Base-by-base conservation (phyloP, 2,888 invertebrate species). In the Xiphydria camelus region DNA sequence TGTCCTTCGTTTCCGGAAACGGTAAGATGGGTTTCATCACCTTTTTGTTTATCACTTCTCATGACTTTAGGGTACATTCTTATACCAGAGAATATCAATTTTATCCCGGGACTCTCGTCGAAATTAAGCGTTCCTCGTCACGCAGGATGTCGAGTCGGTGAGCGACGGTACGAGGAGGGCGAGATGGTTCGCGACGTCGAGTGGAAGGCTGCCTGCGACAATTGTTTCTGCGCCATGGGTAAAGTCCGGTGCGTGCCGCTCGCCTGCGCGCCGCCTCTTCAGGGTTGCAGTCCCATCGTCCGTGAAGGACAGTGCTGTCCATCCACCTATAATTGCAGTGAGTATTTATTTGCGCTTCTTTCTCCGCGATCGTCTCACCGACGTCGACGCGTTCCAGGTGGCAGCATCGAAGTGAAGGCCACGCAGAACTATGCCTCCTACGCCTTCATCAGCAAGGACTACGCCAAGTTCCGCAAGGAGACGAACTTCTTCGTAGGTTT, bases 271-370 rank as follows among this genome's bases (percentile, higher is more conserved):
- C 87, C 88, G 1, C 82, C 88, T 0, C 78, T 89, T 45, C 82
- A 84, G 52, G 89, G 88, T 37, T 93, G 92, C 73, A 79, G 78
- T 36, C 91, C 92, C 0, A 82, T 91, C 37, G 82, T 89, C 40
- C 84, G 84, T 37, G 79, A 82, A 25, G 90, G 89, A 1, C 87
- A 90, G 66, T 92, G 92, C 74, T 92, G 92, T 67, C 89, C 92
- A 7, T 86, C 88, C 37, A 88, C 88, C 67, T 92, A 91, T 73
- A 85, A 87, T 62, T 92, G 91, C 68, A 84, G 87, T 81, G 79
- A 82, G 81, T 82, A 55, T 43, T 49, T 42, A 41, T 38, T 31
- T 18, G 19, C 36, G 6, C 40, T 36, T 29, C 20, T 10, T 21
- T 10, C 46, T 19, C 52, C 29, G 35, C n/a, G n/a, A n/a, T n/a